Percentiles rank a stretch among this genome's conserved stretches.
Evolutionary conservation across 2,888 invertebrate species (phyloP).

Genomic region (Omphaloscelis lunosa): DNA sequence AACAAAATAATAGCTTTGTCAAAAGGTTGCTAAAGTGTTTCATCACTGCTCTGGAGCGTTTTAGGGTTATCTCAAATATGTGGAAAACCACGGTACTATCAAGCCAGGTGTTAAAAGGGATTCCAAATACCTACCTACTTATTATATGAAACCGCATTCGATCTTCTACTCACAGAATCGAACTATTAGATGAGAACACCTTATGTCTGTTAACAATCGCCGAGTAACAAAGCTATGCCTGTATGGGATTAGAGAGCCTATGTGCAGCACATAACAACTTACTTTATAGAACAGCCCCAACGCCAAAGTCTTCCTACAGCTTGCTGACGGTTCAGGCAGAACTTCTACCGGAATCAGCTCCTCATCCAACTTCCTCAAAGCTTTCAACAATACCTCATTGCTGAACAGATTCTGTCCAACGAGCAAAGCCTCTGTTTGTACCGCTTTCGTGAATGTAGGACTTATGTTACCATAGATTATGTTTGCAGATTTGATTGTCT

Average conservation of each 20-base stretch:
- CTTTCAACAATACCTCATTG: constrained; percentile 84
- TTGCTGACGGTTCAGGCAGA: constrained; percentile 92
- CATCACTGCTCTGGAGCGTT: neutral
- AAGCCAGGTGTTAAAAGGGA: neutral
- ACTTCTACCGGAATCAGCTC: constrained; percentile 92
- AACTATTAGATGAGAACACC: neutral
- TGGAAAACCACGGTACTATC: neutral
- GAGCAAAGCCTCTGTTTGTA: constrained; percentile 87
- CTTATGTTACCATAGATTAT: constrained; percentile 93
- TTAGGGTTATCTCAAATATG: neutral
- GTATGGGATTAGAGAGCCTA: neutral
- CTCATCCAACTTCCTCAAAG: constrained; percentile 87
- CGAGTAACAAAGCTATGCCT: neutral
- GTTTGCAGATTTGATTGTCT: constrained; percentile 84
- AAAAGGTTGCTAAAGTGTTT: too few relatives aligned
- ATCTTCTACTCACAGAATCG: neutral
- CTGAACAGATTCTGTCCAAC: constrained; percentile 85
- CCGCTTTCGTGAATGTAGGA: constrained; percentile 90
- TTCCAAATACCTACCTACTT: neutral
- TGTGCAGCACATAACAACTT: constrained; percentile 39
- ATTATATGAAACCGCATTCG: neutral
- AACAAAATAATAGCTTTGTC: neutral
- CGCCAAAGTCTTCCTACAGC: constrained; percentile 93
- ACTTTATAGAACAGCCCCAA: constrained; percentile 96
- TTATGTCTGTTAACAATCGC: neutral